Conservation (phyloP, 2,797 vertebrate species). For the Stomatorhinus walkeri region DNA sequence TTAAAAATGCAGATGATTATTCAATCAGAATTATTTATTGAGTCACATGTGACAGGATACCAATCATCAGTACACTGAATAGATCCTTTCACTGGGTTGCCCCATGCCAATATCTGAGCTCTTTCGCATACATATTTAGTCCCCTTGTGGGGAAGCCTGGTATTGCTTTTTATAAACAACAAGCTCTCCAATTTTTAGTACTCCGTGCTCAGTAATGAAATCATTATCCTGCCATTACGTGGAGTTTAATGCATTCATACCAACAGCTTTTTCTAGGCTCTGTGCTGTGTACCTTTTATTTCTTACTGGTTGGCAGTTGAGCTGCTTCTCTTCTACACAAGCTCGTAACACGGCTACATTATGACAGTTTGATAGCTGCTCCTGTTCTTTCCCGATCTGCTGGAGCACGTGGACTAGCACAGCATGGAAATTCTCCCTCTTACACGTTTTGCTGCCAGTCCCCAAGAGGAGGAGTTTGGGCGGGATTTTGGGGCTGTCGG, state of each 20-base stretch:
- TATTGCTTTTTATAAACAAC: background rate
- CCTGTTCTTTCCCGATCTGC: background rate
- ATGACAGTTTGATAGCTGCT: background rate
- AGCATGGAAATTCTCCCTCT: background rate
- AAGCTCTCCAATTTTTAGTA: background rate
- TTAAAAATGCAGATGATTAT: background rate
- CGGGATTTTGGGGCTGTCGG: background rate
- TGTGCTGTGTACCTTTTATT: background rate
- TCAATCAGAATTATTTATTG: constrained; percentile 10
- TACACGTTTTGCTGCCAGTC: background rate
- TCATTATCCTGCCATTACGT: background rate
- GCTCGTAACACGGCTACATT: background rate
- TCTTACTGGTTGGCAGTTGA: background rate
- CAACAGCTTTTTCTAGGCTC: background rate
- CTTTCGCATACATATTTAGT: background rate
- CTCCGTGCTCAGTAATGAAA: background rate
- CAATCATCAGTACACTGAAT: background rate
- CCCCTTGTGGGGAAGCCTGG: background rate
- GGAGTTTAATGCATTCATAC: background rate
- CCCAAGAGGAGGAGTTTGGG: background rate
- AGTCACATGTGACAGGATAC: background rate
- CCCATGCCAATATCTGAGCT: background rate
- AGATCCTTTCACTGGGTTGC: background rate
- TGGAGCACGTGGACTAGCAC: background rate
- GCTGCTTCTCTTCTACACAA: background rate